phyloP scores from a whole-genome alignment of 2,113 vertebrate genomes.

The Merops nubicus region DNA sequence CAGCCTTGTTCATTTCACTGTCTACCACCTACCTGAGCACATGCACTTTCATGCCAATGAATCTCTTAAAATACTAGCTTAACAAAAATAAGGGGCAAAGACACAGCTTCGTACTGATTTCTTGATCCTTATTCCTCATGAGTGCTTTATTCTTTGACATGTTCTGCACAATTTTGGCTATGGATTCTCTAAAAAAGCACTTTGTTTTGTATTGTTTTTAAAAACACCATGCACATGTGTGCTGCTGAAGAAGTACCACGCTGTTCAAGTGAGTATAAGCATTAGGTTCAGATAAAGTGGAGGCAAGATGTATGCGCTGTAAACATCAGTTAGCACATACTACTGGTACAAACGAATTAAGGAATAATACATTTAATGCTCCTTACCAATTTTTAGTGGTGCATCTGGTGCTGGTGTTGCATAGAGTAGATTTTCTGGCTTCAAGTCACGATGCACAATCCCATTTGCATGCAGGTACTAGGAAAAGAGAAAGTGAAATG shows the following conservation, averaged over 20 bases:
- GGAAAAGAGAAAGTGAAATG: not conserved
- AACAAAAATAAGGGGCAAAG: not conserved
- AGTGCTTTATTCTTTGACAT: not conserved
- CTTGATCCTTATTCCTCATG: not conserved
- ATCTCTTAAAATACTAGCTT: not conserved
- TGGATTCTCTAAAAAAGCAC: not conserved
- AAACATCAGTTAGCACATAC: not conserved
- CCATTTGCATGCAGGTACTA: constrained; percentile 91
- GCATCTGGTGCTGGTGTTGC: constrained; percentile 87
- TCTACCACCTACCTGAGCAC: not conserved
- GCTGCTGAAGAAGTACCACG: not conserved
- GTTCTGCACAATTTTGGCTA: not conserved
- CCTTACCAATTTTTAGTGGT: constrained; percentile 86
- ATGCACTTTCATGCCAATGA: not conserved
- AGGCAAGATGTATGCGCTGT: not conserved
- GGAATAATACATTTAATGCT: not conserved
- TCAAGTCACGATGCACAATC: constrained; percentile 88
- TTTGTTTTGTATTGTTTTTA: not conserved
- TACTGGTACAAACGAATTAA: not conserved
- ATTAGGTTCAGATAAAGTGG: not conserved
- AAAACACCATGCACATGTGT: not conserved
- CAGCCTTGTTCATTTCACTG: not conserved
- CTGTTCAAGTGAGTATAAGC: not conserved
- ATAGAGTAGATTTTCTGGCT: constrained; percentile 89
- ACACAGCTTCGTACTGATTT: not conserved